A percentile compares a stretch with the other conserved stretches of the same genome.
Evolutionary conservation across 2,888 invertebrate genomes (phyloP).

Genomic region (Cremastinae sp.): DNA sequence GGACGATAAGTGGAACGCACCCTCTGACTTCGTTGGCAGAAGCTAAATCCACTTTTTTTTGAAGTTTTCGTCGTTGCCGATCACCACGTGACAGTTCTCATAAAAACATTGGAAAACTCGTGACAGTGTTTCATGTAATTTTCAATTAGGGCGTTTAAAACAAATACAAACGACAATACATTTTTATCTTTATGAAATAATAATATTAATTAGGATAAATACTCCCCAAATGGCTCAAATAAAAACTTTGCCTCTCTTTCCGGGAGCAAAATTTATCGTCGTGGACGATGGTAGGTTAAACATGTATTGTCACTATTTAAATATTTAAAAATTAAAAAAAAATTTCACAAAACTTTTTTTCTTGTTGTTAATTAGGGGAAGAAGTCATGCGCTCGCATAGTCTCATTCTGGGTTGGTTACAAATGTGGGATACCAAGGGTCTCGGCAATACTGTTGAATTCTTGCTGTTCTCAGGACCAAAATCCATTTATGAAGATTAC

Average conservation of each 20-base stretch:
- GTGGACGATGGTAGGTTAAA: slow-evolving; percentile 74
- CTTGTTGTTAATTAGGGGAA: slow-evolving; percentile 63
- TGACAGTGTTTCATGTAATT: no score
- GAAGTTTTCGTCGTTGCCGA: no score
- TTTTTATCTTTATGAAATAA: background rate
- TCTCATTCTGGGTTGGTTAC: slow-evolving; percentile 75
- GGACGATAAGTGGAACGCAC: no score
- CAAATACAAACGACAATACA: background rate
- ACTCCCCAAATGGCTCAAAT: slow-evolving; percentile 63
- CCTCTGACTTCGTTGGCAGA: no score
- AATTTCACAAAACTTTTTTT: slow-evolving; percentile 8
- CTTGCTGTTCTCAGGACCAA: slow-evolving; percentile 72
- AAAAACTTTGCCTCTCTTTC: slow-evolving; percentile 67
- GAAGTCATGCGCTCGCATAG: slow-evolving; percentile 68
- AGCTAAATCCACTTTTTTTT: no score
- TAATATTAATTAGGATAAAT: no score
- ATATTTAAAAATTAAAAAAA: slow-evolving; percentile 8
- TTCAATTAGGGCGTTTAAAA: background rate
- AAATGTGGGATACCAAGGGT: slow-evolving; percentile 67
- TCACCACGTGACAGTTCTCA: no score
- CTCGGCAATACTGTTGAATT: slow-evolving; percentile 64
- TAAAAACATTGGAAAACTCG: no score
- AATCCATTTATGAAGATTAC: slow-evolving; percentile 62
- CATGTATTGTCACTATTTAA: slow-evolving; percentile 11
- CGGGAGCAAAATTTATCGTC: slow-evolving; percentile 71